Evolutionary conservation across 2,888 invertebrate genomes (phyloP), one percentile per base, ranked within the genome.

Genomic region (Gnatocerus cornutus): DNA sequence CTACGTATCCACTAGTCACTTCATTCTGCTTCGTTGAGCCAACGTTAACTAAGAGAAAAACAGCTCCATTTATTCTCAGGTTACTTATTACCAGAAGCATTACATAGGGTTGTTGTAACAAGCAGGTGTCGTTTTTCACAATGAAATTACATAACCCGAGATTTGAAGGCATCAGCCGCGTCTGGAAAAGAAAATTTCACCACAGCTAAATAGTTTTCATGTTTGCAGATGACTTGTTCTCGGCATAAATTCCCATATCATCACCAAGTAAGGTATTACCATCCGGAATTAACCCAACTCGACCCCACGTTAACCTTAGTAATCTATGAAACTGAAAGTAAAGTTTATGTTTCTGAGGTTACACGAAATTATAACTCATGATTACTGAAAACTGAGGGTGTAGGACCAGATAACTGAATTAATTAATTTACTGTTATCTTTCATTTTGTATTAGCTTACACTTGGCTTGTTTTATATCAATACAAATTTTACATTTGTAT

Each of bases 31-130:
- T 59, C 58, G 65, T 39, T 65, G 59, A 67, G 67, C 66, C 63
- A 67, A 63, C 62, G 53, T 41, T 69, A 70, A 70, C 67, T 65
- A 72, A 63, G 75, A 69, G 75, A 73, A 76, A 76, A 76, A 76
- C 76, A 76, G 71, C 63, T 71, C 73, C 73, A 76, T 76, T 76
- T 73, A 74, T 76, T 71, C 71, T 71, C 72, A 48, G 70, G 73
- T 76, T 73, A 74, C 71, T 76, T 76, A 76, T 76, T 74, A 74
- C 73, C 72, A 56, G 48, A 52, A 68, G 65, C 73, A 74, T 75
- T 73, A 72, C 72, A 71, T 75, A 71, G 69, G 73, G 66, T 67
- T 71, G 68, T 75, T 73, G 73, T 71, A 72, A 73, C 71, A 73
- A 70, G 70, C 71, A 74, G 65, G 67, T 70, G 61, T 72, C 70